Percentiles rank a stretch among this genome's conserved stretches.
Conservation (phyloP, 2,113 vertebrate species). For the Colistium nudipinnis region DNA sequence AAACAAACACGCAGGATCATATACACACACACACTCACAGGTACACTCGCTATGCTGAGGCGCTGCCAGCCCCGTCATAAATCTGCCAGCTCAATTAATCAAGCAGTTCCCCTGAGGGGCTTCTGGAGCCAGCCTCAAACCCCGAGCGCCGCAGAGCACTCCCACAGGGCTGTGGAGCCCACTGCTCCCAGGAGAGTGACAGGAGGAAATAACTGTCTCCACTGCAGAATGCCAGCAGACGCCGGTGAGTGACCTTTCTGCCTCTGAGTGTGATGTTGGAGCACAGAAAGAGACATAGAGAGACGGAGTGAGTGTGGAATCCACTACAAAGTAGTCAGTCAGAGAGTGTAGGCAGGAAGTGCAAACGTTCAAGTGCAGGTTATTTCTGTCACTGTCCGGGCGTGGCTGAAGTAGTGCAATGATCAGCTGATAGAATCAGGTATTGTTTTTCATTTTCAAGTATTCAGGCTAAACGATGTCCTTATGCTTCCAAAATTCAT, state of each 20-base stretch:
- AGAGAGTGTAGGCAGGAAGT: too few species aligned
- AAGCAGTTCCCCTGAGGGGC: slow-evolving; percentile 67
- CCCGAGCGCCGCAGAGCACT: slow-evolving; percentile 42
- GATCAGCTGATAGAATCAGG: too few species aligned
- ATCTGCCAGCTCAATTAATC: slow-evolving; percentile 77
- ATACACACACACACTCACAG: slow-evolving; percentile 16
- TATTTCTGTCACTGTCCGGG: too few species aligned
- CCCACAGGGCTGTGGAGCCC: slow-evolving; percentile 47
- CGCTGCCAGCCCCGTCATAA: slow-evolving; percentile 70
- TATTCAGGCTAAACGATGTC: too few species aligned
- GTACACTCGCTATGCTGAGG: slow-evolving; percentile 28
- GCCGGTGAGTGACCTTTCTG: slow-evolving; percentile 44
- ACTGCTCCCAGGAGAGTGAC: slow-evolving; percentile 56
- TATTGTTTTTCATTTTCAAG: too few species aligned
- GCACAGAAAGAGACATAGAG: background rate
- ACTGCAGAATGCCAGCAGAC: slow-evolving; percentile 56
- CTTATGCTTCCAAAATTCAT: too few species aligned
- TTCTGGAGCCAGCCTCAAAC: slow-evolving; percentile 64
- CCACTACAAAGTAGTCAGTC: too few species aligned
- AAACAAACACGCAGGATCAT: background rate
- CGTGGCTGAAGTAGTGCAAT: too few species aligned
- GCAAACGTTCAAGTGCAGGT: too few species aligned
- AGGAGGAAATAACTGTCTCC: slow-evolving; percentile 66
- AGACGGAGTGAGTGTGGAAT: background rate
- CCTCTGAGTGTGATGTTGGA: background rate